Base-by-base conservation (phyloP, 2,113 vertebrate genomes). In the Synchiropus splendidus region DNA sequence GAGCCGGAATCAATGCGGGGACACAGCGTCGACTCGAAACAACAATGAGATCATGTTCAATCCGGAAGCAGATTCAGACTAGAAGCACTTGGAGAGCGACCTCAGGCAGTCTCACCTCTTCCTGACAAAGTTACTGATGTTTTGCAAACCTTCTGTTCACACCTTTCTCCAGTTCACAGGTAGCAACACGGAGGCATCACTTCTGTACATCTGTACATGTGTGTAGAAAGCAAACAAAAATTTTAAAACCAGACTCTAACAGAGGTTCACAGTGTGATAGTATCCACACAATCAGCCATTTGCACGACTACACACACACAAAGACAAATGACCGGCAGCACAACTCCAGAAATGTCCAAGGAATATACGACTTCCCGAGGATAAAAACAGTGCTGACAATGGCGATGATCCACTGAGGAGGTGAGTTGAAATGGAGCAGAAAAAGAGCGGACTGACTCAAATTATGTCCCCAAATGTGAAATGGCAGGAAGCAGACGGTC, bases 371-470 rank as follows among this genome's bases (percentile, higher is more conserved):
- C 44, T 58, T 58, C 61, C 33, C 13, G 42, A 43, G 71, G 64
- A 63, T 33, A 64, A 66, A 46, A 48, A 58, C 69, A 61, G 62
- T 70, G 74, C 70, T 72, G 74, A 80, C 48, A 50, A 61, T 17
- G 18, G 6, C 6, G 51, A 58, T 75, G 77, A 77, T 72, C 75
- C 72, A 77, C 62, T 18, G 48, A 51, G 64, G 70, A 69, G 49
- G 51, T 30, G 32, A 63, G 56, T 58, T 61, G 74, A 77, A 74
- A 80, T 71, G 67, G 57, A 69, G 77, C 74, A 77, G 64, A 77
- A 70, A 73, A 70, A 63, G 38, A 71, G 64, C 67, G 67, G 67
- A 73, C 62, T 69, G 74, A 75, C 69, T 67, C 45, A 43, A 70
- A 66, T 68, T 56, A 62, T 57, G 42, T 58, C 49, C 52, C 64